Percentiles rank a stretch among this genome's conserved stretches.
Evolutionary conservation across 2,797 vertebrate genomes (phyloP).

Genomic region (Streptopelia turtur): DNA sequence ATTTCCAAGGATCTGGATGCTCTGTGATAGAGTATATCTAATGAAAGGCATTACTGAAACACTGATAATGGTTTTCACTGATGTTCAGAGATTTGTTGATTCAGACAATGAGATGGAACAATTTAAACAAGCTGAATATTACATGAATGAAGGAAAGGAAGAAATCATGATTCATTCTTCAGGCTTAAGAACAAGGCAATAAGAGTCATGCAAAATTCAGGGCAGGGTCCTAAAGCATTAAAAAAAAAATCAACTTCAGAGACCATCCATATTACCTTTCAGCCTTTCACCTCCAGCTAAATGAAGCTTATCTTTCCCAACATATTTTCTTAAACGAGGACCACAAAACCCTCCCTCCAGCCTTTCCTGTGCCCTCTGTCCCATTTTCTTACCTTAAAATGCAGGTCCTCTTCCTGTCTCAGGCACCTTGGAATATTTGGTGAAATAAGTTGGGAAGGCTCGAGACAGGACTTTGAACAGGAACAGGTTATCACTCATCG

Average conservation of each 20-base stretch:
- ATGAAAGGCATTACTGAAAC: neutral
- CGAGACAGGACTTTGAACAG: neutral
- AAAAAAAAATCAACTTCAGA: neutral
- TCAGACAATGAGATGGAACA: neutral
- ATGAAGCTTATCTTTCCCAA: neutral
- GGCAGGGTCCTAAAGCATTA: neutral
- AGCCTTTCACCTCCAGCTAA: neutral
- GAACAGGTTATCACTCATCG: neutral
- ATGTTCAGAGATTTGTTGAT: neutral
- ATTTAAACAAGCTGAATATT: constrained; percentile 9
- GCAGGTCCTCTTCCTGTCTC: neutral
- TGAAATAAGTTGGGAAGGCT: neutral
- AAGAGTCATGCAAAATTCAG: neutral
- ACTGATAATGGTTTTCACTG: neutral
- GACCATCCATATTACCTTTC: neutral
- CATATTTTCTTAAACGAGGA: neutral
- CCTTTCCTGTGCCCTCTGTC: neutral
- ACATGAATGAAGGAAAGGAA: neutral
- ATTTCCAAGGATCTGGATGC: neutral
- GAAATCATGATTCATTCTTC: neutral
- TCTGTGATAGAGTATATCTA: neutral
- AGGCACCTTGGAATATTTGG: neutral
- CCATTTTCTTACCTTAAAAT: neutral
- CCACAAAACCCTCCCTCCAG: neutral
- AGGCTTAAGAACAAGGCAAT: neutral